These are phyloP conservation scores for Emesis furor DNA, from an alignment of 2,888 invertebrate genomes.

Conservation along the genomic window DNA sequence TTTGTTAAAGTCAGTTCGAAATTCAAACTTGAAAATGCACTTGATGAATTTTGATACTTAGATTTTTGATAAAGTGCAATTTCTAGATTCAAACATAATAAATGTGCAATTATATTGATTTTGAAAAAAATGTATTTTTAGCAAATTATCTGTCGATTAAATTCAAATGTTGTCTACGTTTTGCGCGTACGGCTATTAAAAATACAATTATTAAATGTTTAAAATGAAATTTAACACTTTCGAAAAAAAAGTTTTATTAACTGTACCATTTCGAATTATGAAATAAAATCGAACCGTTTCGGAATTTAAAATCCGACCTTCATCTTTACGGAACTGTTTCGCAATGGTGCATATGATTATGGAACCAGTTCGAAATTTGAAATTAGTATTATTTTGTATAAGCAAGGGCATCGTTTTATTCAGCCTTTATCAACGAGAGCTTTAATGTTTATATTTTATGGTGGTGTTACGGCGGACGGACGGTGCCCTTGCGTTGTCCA, in stretches of 20 bases:
- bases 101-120: neutral
- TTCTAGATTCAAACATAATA: neutral
- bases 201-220: neutral
- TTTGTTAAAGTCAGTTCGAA: neutral
- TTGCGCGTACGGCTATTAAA: too few relatives aligned
- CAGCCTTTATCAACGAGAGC: slow-evolving; percentile 73
- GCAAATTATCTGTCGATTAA: too few relatives aligned
- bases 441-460: slow-evolving; percentile 76
- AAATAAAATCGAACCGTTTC: neutral
- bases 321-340: neutral
- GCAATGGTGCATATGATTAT: slow-evolving; percentile 28
- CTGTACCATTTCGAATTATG: neutral
- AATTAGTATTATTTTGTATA: slow-evolving; percentile 23
- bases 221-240: neutral
- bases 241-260: neutral
- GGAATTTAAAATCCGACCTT: neutral
- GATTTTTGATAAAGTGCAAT: neutral
- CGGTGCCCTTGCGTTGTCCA: slow-evolving; percentile 58
- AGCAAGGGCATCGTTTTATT: slow-evolving; percentile 53
- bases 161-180: too few relatives aligned
- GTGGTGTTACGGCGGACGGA: slow-evolving; percentile 49
- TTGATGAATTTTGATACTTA: slow-evolving; percentile 8
- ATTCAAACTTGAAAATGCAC: slow-evolving; percentile 17
- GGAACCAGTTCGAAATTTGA: slow-evolving; percentile 54
- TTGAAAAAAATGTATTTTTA: too few relatives aligned